Conservation (phyloP, 2,888 invertebrate species). For the Digitonthophagus gazella region DNA sequence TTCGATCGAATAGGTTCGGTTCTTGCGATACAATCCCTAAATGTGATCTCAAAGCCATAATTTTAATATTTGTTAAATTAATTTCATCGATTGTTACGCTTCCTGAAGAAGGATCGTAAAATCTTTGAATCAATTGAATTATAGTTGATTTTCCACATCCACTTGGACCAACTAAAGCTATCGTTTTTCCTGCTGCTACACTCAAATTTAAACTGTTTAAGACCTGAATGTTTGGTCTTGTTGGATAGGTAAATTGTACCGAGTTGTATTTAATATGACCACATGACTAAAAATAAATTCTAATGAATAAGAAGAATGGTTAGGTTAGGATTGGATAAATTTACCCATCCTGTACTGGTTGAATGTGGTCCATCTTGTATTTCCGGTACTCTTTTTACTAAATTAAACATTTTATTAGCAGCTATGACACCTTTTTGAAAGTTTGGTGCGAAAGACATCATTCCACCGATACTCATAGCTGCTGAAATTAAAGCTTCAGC, state of each 20-base stretch:
- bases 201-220: constrained; percentile 64
- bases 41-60: constrained; percentile 60
- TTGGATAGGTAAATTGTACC: constrained; percentile 75
- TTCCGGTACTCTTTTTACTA: constrained; percentile 62
- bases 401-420: constrained; percentile 64
- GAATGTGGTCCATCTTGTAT: constrained; percentile 50
- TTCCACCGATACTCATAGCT: constrained; percentile 64
- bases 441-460: constrained; percentile 74
- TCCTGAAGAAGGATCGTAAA: constrained; percentile 75
- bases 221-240: constrained; percentile 67
- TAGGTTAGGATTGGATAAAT: constrained; percentile 2
- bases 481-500: constrained; percentile 73
- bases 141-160: constrained; percentile 90
- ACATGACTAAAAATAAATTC: constrained; percentile 46
- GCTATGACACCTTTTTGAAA: constrained; percentile 76
- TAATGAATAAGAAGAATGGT: constrained; percentile 5
- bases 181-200: constrained; percentile 64
- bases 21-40: constrained; percentile 92
- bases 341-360: constrained; percentile 39
- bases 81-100: constrained; percentile 50
- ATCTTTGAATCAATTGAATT: constrained; percentile 77
- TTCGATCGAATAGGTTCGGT: constrained; percentile 84
- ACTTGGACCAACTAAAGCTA: constrained; percentile 77
- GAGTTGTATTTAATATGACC: constrained; percentile 70
- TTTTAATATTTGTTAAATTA: constrained; percentile 38